Base-by-base conservation (phyloP, 2,888 invertebrate species). In the Luperina testacea region DNA sequence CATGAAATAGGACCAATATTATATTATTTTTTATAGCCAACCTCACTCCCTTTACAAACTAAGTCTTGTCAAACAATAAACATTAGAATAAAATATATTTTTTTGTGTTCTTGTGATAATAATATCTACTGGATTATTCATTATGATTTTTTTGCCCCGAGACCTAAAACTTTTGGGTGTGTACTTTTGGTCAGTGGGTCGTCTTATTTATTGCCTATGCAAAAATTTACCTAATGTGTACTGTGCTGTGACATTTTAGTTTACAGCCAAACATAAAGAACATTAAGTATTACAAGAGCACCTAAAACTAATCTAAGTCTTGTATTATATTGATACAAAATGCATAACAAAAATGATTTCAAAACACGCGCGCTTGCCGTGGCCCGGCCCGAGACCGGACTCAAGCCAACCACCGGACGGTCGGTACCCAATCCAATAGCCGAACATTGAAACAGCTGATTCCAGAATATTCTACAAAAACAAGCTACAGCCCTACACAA, bases 381-480 rank as follows among this genome's bases (percentile, higher is more conserved):
- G 83, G 80, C 75, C 51, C 72, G 79, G 63, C 59, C 68, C 73
- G 69, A 77, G 75, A 64, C 71, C 64, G 86, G 78, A 74, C 80
- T 81, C 77, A 83, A 80, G 79, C 90, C 89, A 92, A 92, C 91
- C 90, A 89, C 81, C 77, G 81, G 81, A 68, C 75, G 42, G 71
- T 8, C 87, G 83, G 64, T 84, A 75, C 85, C 89, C 88, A 90
- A 90, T 88, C 89, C 88, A 90, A 90, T 88, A 82, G 80, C 81
- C 75, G 73, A 83, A 77, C 85, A 88, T 80, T 78, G 74, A 85
- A 95, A 93, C 96, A 95, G 95, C 96, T 96, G 95, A 95, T 92
- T 96, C 96, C 92, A 95, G 95, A 96, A 96, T 83, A 81, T 95
- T 96, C 96, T 90, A 90, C 82, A 82, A 72, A 42, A 88, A 85